These are phyloP conservation scores for Oryzias sinensis DNA, from an alignment of 2,797 vertebrate species.

Conservation along the genomic window DNA sequence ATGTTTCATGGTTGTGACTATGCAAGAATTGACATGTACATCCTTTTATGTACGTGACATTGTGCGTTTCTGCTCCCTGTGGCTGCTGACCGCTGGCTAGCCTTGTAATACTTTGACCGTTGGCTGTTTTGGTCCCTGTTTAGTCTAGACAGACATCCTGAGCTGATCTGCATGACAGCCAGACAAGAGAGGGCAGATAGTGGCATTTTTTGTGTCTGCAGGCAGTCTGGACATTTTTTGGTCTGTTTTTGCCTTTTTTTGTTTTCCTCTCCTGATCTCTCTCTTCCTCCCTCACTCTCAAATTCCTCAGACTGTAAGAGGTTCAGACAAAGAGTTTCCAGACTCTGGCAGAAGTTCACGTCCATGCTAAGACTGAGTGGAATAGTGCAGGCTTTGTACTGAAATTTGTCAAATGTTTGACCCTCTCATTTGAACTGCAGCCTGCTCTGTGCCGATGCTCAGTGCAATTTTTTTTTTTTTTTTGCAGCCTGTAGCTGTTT, in stretches of 20 bases:
- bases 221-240: conserved; percentile 62
- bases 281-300: conserved; percentile 52
- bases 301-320: conserved; percentile 69
- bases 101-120: conserved; percentile 60
- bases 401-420: conserved; percentile 74
- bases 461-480: conserved; percentile 35
- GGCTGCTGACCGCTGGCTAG: conserved; percentile 64
- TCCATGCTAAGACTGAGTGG: conserved; percentile 67
- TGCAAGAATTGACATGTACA: conserved; percentile 25
- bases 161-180: conserved; percentile 70
- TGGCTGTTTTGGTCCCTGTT: conserved; percentile 69
- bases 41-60: conserved; percentile 18
- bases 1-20: conserved; percentile 28
- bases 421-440: conserved; percentile 68
- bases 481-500: conserved; percentile 62
- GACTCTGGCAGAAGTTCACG: conserved; percentile 70
- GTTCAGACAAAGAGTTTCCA: conserved; percentile 75
- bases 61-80: conserved; percentile 39
- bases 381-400: conserved; percentile 78
- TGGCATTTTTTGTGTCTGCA: conserved; percentile 74
- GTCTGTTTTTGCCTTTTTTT: conserved; percentile 7
- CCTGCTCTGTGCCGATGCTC: conserved; percentile 56
- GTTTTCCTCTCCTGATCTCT: conserved; percentile 39
- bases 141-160: conserved; percentile 80
- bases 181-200: conserved; percentile 73